These are phyloP conservation scores for Dryas iulia DNA, from an alignment of 1,140 invertebrate species.

Conservation along the genomic window DNA sequence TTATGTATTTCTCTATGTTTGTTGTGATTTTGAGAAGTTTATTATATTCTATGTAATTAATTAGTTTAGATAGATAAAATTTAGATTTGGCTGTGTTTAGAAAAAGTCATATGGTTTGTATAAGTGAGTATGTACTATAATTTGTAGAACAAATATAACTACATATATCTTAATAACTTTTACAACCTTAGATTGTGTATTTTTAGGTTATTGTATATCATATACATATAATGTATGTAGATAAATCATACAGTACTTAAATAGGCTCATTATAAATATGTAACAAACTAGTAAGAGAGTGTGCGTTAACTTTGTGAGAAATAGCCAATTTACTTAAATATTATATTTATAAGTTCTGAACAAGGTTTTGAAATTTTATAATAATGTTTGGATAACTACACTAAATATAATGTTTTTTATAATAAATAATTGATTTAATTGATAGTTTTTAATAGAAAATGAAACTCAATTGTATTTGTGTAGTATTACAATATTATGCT, in stretches of 20 bases:
- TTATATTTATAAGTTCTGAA: no score
- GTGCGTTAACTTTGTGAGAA: neutral
- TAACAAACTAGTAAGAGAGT: neutral
- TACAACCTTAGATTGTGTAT: conserved; percentile 1
- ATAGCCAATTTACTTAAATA: neutral
- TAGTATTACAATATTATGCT: neutral
- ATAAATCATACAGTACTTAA: neutral
- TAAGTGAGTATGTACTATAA: neutral
- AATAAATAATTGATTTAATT: no score
- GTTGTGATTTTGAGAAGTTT: neutral
- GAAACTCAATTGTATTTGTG: no score
- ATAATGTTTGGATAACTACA: no score
- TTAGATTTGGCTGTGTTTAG: conserved; percentile 24
- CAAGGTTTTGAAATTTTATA: no score
- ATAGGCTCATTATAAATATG: no score
- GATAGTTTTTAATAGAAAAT: no score
- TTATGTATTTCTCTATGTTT: neutral
- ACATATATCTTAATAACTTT: neutral
- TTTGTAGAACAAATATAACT: neutral
- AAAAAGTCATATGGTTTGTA: conserved; percentile 14
- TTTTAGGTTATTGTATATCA: no score
- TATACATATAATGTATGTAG: neutral
- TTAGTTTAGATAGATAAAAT: neutral
- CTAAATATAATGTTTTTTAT: no score
- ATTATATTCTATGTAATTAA: neutral